These are phyloP conservation scores for Amphipyra tragopoginis DNA, from an alignment of 2,888 invertebrate species.

Conservation along the genomic window DNA sequence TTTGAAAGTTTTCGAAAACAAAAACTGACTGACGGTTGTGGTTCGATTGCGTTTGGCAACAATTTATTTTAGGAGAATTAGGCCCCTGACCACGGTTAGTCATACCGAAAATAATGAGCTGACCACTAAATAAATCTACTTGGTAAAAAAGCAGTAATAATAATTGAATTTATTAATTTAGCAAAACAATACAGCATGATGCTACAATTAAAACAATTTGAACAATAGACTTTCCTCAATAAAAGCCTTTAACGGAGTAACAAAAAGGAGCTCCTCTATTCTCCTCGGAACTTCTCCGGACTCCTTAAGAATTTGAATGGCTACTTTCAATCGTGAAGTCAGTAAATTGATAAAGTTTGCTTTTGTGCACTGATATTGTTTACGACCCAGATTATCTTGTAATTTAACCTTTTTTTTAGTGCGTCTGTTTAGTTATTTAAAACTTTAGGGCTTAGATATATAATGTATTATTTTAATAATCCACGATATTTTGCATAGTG, in stretches of 20 bases:
- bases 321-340: constrained; percentile 12
- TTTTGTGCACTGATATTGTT: constrained; percentile 19
- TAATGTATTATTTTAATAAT: no score
- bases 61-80: no score
- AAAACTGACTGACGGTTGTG: no score
- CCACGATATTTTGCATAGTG: no score
- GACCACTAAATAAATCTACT: no score
- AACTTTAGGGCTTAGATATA: no score
- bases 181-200: not conserved
- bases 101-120: no score
- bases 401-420: not conserved
- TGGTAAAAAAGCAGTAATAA: no score
- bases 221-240: constrained; percentile 6
- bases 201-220: constrained; percentile 1
- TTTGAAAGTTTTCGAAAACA: no score
- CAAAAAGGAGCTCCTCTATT: constrained; percentile 13
- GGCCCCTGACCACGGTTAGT: no score
- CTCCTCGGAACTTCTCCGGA: constrained; percentile 1
- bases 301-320: constrained; percentile 11
- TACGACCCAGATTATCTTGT: constrained; percentile 3
- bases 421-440: not conserved
- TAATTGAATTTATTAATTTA: not conserved
- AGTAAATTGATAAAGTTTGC: constrained; percentile 29
- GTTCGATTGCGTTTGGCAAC: no score
- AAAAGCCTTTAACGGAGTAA: constrained; percentile 10